phyloP scores from a whole-genome alignment of 2,113 vertebrate species.

The Nerophis lumbriciformis region DNA sequence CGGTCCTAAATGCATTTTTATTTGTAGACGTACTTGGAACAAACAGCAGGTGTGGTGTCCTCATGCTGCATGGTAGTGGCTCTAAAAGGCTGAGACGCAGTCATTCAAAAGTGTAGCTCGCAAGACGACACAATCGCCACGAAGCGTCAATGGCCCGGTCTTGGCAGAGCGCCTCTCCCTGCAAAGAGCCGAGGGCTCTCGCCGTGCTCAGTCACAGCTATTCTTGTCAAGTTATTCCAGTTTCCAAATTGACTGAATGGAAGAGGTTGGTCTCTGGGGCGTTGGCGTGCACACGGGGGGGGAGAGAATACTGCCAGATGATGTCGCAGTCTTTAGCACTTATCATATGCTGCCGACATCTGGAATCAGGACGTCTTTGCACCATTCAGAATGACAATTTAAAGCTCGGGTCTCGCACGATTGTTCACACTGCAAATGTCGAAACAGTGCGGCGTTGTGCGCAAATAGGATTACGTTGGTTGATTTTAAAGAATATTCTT shows the following conservation, averaged over 20 bases:
- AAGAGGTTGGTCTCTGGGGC: conserved; percentile 46
- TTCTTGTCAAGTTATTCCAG: conserved; percentile 44
- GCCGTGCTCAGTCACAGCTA: conserved; percentile 55
- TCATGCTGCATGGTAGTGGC: background rate
- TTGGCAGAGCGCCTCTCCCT: conserved; percentile 50
- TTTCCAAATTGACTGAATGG: conserved; percentile 58
- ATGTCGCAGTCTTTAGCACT: conserved; percentile 41
- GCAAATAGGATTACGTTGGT: too few species aligned
- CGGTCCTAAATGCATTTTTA: background rate
- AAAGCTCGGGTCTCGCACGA: too few species aligned
- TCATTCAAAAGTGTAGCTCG: conserved; percentile 36
- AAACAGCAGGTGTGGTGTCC: background rate
- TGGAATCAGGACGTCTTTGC: background rate
- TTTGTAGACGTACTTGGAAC: background rate
- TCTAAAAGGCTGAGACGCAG: conserved; percentile 15
- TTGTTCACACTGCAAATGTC: too few species aligned
- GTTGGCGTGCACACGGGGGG: conserved; percentile 38
- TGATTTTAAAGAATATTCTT: too few species aligned
- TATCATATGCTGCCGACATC: conserved; percentile 32
- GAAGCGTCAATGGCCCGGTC: conserved; percentile 35
- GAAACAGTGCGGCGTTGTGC: too few species aligned
- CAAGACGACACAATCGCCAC: conserved; percentile 47
- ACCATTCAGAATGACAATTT: too few species aligned
- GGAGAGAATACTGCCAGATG: conserved; percentile 46
- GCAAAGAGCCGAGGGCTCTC: conserved; percentile 54